Percentiles rank a stretch among this genome's conserved stretches.
Evolutionary conservation across 30 jellyfish, hydroid and myxozoan genomes (phyloP).

Genomic region (Rhopilema esculentum): DNA sequence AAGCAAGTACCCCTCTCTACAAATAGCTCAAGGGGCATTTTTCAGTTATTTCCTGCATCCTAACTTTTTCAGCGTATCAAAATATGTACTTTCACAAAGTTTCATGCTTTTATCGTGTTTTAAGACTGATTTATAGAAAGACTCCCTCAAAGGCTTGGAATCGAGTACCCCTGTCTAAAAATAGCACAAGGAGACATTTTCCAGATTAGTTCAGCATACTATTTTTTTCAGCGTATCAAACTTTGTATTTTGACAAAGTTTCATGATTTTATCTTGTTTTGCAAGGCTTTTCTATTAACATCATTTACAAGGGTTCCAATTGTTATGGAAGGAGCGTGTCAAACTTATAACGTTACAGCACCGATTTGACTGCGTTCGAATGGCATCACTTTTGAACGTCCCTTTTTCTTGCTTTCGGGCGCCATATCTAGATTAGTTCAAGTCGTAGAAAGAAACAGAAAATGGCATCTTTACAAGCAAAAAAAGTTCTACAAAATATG

Average conservation of each 20-base stretch:
- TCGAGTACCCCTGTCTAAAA: neutral
- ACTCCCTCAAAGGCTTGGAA: neutral
- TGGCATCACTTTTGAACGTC: too few species aligned
- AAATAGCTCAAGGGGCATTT: neutral
- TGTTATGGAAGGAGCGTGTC: too few species aligned
- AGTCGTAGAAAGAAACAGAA: too few species aligned
- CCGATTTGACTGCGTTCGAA: too few species aligned
- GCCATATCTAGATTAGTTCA: too few species aligned
- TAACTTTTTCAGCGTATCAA: neutral
- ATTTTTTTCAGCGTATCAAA: neutral
- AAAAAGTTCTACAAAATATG: too few species aligned
- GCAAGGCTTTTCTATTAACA: neutral
- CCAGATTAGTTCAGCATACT: neutral
- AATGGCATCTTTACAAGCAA: too few species aligned
- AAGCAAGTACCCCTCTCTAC: neutral
- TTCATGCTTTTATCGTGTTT: neutral
- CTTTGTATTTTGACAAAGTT: neutral
- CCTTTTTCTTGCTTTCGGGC: too few species aligned
- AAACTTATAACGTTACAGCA: too few species aligned
- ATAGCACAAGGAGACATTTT: neutral
- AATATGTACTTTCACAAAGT: neutral
- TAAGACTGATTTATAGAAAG: neutral
- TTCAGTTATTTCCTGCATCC: neutral
- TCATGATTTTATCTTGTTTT: neutral
- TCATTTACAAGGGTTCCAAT: neutral